phyloP scores from a whole-genome alignment of 2,888 invertebrate species.

The Papilio protenor region DNA sequence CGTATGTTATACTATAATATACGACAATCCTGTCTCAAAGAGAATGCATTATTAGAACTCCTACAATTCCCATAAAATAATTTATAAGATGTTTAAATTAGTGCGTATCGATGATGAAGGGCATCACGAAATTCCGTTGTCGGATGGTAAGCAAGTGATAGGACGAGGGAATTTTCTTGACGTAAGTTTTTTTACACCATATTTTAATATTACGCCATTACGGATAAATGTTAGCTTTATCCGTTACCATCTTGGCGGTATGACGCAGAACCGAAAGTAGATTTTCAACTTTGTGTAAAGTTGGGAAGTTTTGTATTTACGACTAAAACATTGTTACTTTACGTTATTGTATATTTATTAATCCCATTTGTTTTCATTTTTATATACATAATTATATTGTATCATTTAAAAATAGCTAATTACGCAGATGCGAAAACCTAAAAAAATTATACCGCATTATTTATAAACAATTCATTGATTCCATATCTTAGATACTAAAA shows the following conservation, averaged over 20 bases:
- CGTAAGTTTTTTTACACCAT: conserved; percentile 58
- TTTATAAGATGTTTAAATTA: conserved; percentile 58
- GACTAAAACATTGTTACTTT: neutral
- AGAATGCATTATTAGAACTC: neutral
- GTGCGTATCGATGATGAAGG: conserved; percentile 63
- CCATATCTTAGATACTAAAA: neutral
- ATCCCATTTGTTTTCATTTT: neutral
- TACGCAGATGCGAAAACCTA: neutral
- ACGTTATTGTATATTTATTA: neutral
- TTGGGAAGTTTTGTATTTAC: neutral
- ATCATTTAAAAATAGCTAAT: too few species aligned
- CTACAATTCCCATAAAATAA: neutral
- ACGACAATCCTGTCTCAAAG: neutral
- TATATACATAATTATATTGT: neutral
- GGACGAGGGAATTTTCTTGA: conserved; percentile 72
- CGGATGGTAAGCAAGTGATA: conserved; percentile 64
- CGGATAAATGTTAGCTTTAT: neutral
- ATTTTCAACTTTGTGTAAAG: neutral
- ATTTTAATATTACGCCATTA: neutral
- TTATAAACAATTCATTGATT: neutral
- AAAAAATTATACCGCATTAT: neutral
- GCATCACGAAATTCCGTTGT: conserved; percentile 63
- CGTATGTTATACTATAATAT: neutral
- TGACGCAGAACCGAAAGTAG: neutral
- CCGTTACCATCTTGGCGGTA: neutral